These are phyloP conservation scores for Apis dorsata DNA, from an alignment of 1,140 invertebrate species.

Conservation along the genomic window DNA sequence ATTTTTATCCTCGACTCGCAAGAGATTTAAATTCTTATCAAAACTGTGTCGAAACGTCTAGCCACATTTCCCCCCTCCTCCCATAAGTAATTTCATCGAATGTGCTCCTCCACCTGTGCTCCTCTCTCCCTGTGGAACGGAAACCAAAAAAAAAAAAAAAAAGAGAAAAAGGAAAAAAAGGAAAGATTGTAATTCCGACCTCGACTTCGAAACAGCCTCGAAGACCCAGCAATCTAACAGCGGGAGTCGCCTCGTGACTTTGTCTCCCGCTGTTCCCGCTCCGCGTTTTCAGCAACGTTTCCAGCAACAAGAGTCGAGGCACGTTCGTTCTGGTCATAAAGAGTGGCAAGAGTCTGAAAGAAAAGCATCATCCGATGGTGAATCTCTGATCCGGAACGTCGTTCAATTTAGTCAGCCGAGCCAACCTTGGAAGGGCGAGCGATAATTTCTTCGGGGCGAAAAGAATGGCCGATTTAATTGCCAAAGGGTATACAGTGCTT, in stretches of 20 bases:
- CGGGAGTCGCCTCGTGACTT: not conserved
- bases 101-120: not conserved
- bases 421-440: not conserved
- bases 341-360: not conserved
- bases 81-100: too few species aligned
- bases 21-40: too few species aligned
- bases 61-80: too few species aligned
- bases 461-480: slow-evolving; percentile 22
- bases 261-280: slow-evolving; percentile 1
- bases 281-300: not conserved
- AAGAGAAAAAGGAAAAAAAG: too few species aligned
- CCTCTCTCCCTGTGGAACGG: not conserved
- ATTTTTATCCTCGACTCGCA: too few species aligned
- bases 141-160: not conserved
- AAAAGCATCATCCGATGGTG: not conserved
- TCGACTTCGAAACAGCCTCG: too few species aligned
- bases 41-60: too few species aligned
- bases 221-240: slow-evolving; percentile 2
- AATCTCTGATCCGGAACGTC: slow-evolving; percentile 10
- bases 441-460: not conserved
- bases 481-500: not conserved
- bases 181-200: not conserved
- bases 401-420: not conserved
- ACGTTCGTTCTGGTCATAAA: slow-evolving; percentile 11
- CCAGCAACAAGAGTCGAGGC: not conserved